Base-by-base conservation (phyloP, 2,888 invertebrate species). In the Coelopa pilipes region DNA sequence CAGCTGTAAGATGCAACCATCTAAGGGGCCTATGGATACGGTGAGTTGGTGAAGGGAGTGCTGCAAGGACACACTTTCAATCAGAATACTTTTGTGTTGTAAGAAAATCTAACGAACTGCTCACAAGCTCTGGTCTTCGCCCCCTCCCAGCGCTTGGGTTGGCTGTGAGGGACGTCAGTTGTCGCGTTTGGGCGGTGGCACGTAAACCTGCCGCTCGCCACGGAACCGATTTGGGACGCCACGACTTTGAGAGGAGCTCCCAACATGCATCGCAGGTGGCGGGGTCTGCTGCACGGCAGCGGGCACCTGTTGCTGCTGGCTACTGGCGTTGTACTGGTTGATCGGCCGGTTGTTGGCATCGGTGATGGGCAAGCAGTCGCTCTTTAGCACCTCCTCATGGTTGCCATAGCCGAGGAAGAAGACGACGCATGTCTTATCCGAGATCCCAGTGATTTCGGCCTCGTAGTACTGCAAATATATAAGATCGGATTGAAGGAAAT, bases 321-420 rank as follows among this genome's bases (percentile, higher is more conserved):
- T 78, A 17, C 78, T 73, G 1, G 49, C 19, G 59, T 78, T 78
- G 62, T 80, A 80, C 60, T 80, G 82, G 74, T 80, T 85, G 1
- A 87, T 76, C 11, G 85, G 82, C 62, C 83, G 79, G 78, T 86
- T 81, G 45, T 86, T 83, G 2, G 79, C 80, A 77, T 86, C 86
- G 11, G 89, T 89, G 72, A 90, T 85, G 7, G 95, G 94, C 85
- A 94, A 89, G 84, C 96, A 94, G 87, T 96, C 96, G 15, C 90
- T 89, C 85, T 94, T 92, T 24, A 95, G 89, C 21, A 97, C 94
- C 88, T 96, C 96, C 86, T 97, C 96, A 79, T 93, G 93, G 87
- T 97, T 96, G 60, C 95, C 95, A 86, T 96, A 97, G 70, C 94
- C 96, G 81, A 93, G 90, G 87, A 96, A 97, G 80, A 92, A 91